A percentile compares a stretch with the other conserved stretches of the same genome.
These are phyloP conservation scores for Pangasius larnaudii DNA, from an alignment of 2,797 vertebrate genomes.

Conservation along the genomic window DNA sequence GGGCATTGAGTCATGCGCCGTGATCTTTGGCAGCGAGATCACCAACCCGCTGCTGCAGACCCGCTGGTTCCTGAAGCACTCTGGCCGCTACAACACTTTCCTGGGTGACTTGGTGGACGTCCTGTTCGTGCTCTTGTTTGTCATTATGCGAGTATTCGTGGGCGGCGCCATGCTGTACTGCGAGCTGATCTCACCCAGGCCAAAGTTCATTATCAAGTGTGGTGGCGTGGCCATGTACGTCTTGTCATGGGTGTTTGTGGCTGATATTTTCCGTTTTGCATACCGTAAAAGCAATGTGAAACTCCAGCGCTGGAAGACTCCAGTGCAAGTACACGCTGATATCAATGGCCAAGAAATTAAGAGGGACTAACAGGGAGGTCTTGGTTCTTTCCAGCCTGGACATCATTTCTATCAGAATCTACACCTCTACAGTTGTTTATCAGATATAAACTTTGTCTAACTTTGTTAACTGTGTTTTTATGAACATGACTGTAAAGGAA, in stretches of 20 bases:
- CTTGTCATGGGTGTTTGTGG: conserved; percentile 93
- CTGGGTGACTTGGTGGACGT: conserved; percentile 87
- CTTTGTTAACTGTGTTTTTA: conserved; percentile 39
- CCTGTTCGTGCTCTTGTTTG: conserved; percentile 88
- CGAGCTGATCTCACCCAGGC: conserved; percentile 86
- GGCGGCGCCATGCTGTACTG: conserved; percentile 94
- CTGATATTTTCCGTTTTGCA: conserved; percentile 89
- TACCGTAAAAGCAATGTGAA: conserved; percentile 83
- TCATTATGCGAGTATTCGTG: conserved; percentile 88
- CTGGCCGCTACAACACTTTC: conserved; percentile 80
- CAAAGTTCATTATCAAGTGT: conserved; percentile 89
- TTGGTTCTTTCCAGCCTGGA: conserved; percentile 1
- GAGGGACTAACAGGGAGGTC: conserved; percentile 60
- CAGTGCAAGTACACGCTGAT: conserved; percentile 21
- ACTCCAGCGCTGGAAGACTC: conserved; percentile 73
- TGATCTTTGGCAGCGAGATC: conserved; percentile 95
- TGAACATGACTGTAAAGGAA: conserved; percentile 19
- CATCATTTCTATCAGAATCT: conserved; percentile 25
- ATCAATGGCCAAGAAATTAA: conserved; percentile 71
- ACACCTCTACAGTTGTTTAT: conserved; percentile 44
- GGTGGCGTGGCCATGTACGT: conserved; percentile 90
- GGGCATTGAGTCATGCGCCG: conserved; percentile 88
- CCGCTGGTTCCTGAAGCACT: conserved; percentile 95
- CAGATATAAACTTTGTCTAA: conserved; percentile 35
- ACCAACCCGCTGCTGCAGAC: conserved; percentile 95